Percentiles rank a stretch among this genome's conserved stretches.
Evolutionary conservation across 2,113 vertebrate genomes (phyloP).

Genomic region (Pteropus alecto): DNA sequence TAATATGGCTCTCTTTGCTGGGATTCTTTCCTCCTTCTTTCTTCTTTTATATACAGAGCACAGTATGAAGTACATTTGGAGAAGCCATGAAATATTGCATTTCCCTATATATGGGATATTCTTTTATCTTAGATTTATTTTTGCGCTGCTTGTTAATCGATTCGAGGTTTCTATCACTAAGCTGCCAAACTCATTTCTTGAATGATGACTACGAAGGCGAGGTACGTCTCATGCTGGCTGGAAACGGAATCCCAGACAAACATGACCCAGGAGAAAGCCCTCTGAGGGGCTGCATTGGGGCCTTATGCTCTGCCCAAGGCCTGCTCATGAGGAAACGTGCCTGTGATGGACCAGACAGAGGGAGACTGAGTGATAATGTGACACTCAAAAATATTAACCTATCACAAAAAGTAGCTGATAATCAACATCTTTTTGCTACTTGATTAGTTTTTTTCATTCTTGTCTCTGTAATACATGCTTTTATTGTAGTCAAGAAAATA

Average conservation of each 20-base stretch:
- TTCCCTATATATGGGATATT: background rate
- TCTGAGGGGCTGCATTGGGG: accelerated
- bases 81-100: background rate
- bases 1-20: background rate
- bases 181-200: background rate
- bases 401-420: background rate
- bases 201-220: background rate
- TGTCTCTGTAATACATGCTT: background rate
- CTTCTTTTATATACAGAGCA: background rate
- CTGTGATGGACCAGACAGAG: background rate
- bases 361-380: background rate
- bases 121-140: background rate
- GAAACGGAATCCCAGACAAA: background rate
- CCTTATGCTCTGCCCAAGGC: background rate
- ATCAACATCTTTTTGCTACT: background rate
- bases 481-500: background rate
- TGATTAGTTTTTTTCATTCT: background rate
- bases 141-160: background rate
- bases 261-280: accelerated
- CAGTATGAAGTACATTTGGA: background rate
- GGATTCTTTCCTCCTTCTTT: background rate
- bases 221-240: background rate
- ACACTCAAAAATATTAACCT: background rate
- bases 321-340: accelerated
- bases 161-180: background rate